Evolutionary conservation across 2,113 vertebrate species (phyloP).

Genomic region (Indicator maculatus): DNA sequence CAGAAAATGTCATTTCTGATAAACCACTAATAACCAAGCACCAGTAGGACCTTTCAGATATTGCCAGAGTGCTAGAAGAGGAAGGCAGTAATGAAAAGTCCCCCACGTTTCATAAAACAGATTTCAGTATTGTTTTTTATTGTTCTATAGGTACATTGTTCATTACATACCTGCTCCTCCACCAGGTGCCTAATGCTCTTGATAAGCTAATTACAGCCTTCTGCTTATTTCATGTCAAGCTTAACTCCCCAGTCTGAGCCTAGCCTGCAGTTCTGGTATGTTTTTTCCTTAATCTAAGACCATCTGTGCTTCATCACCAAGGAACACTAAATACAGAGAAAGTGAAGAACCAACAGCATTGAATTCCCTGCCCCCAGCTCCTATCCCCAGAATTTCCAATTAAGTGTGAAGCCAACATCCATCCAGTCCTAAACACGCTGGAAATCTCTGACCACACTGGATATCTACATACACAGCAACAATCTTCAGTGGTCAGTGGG

Average conservation of each 20-base stretch:
- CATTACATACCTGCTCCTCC: not conserved
- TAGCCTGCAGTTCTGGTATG: conserved; percentile 43
- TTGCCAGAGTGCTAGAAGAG: not conserved
- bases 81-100: not conserved
- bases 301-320: conserved; percentile 52
- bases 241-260: conserved; percentile 49
- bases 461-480: not conserved
- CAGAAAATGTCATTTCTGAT: not conserved
- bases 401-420: conserved; percentile 31
- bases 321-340: conserved; percentile 19
- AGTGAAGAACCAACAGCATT: conserved; percentile 1
- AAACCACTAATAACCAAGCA: not conserved
- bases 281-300: conserved; percentile 48
- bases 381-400: not conserved
- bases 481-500: not conserved
- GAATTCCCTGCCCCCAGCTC: conserved; percentile 19
- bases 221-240: conserved; percentile 55
- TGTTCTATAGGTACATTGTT: conserved; percentile 6
- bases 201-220: conserved; percentile 60
- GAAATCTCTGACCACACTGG: not conserved
- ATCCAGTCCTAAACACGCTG: conserved; percentile 12
- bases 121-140: not conserved
- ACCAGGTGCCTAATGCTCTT: conserved; percentile 12
- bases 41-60: not conserved
- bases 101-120: not conserved